These are phyloP conservation scores for Diarsia mendica DNA, from an alignment of 2,888 invertebrate genomes.

Conservation along the genomic window DNA sequence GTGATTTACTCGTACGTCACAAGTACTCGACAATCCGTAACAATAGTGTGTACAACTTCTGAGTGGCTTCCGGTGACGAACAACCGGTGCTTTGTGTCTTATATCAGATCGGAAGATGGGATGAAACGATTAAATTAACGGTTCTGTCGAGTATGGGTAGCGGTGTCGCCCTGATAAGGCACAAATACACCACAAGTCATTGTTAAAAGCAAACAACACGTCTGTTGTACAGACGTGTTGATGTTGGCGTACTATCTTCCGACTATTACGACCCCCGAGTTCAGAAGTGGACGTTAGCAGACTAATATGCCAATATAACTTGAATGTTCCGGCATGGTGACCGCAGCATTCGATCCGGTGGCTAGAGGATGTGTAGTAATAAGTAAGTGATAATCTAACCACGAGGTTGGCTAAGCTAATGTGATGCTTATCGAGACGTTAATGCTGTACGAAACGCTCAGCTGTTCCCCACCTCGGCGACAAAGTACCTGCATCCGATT, in stretches of 20 bases:
- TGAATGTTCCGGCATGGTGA: slow-evolving; percentile 36
- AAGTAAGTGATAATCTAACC: slow-evolving; percentile 48
- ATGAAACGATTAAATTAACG: neutral
- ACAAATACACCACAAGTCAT: neutral
- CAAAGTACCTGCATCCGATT: slow-evolving; percentile 36
- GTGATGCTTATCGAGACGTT: slow-evolving; percentile 73
- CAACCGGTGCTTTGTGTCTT: neutral
- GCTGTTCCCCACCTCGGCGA: slow-evolving; percentile 3
- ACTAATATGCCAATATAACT: slow-evolving; percentile 25
- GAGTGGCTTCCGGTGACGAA: slow-evolving; percentile 11
- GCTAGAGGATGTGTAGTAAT: slow-evolving; percentile 33
- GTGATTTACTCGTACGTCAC: slow-evolving; percentile 31
- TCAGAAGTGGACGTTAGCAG: neutral
- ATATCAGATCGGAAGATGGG: neutral
- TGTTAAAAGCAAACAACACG: neutral
- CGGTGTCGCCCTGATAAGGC: neutral
- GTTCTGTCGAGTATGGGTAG: neutral
- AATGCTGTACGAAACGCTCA: slow-evolving; percentile 63
- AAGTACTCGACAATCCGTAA: slow-evolving; percentile 28
- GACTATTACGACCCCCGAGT: neutral
- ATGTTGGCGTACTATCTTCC: neutral
- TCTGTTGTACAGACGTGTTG: neutral
- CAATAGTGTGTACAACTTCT: slow-evolving; percentile 18
- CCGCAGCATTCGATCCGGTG: slow-evolving; percentile 42
- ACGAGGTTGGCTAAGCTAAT: slow-evolving; percentile 67